Percentiles rank a stretch among this genome's conserved stretches.
phyloP scores from a whole-genome alignment of 2,797 vertebrate genomes.

The Cichlasoma orientale region DNA sequence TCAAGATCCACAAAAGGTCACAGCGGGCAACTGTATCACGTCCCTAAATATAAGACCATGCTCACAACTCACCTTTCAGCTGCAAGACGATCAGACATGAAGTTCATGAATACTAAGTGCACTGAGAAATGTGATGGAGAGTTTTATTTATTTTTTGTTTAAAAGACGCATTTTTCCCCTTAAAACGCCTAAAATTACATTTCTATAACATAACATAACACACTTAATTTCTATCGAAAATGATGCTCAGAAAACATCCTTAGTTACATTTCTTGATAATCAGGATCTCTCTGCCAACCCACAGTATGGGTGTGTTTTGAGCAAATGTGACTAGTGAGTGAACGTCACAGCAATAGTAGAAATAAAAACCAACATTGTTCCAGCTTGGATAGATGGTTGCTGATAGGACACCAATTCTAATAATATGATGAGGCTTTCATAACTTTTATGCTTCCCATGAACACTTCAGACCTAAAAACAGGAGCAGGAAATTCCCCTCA shows the following conservation, averaged over 20 bases:
- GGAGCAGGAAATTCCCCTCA: not conserved
- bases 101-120: not conserved
- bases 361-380: not conserved
- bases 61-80: slow-evolving; percentile 33
- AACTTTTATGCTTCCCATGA: not conserved
- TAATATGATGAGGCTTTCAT: not conserved
- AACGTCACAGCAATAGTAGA: not conserved
- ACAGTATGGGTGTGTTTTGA: not conserved
- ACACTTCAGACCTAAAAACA: not conserved
- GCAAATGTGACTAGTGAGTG: not conserved
- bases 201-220: not conserved
- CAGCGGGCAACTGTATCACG: slow-evolving; percentile 27
- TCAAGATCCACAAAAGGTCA: slow-evolving; percentile 52
- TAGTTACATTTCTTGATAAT: not conserved
- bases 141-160: not conserved
- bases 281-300: not conserved
- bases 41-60: slow-evolving; percentile 54
- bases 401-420: not conserved
- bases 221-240: not conserved
- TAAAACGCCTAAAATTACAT: not conserved
- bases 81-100: slow-evolving; percentile 6
- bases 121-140: not conserved
- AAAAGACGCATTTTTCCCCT: not conserved
- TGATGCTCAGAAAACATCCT: not conserved
- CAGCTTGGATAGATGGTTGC: not conserved